Conservation (phyloP, 30 jellyfish, hydroid and myxozoan genomes). For the Aurelia coerulea region DNA sequence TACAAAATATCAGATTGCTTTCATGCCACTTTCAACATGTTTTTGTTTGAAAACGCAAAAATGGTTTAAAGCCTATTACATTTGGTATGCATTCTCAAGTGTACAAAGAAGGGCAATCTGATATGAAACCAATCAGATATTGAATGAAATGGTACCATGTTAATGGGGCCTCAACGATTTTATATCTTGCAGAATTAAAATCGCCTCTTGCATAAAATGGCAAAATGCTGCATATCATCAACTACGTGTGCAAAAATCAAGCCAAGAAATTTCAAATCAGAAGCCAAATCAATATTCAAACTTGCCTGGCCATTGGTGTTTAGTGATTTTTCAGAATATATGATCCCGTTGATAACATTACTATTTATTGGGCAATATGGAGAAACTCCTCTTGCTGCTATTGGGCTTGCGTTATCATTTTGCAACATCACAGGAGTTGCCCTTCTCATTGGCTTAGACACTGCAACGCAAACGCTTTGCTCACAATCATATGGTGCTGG, state of each 20-base stretch:
- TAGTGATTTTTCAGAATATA: constrained; percentile 35
- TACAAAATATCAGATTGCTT: no score
- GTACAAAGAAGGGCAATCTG: no score
- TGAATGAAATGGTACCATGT: no score
- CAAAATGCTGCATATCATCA: no score
- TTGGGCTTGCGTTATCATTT: constrained; percentile 66
- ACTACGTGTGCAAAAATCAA: not conserved
- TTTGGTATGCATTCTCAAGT: no score
- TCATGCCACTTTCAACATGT: no score
- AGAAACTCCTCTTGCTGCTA: constrained; percentile 73
- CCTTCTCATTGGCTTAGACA: constrained; percentile 41
- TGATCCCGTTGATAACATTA: constrained; percentile 52
- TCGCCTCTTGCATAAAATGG: no score
- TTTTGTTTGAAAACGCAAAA: no score
- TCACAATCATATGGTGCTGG: constrained; percentile 79
- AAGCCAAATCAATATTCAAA: constrained; percentile 28
- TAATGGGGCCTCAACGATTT: no score
- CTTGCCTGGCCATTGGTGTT: constrained; percentile 62
- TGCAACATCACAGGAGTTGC: constrained; percentile 61
- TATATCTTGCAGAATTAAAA: no score
- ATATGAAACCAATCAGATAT: no score
- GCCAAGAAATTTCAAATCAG: constrained; percentile 48
- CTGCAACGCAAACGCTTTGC: constrained; percentile 70
- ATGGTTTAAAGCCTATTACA: no score
- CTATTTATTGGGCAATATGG: constrained; percentile 71